These are phyloP conservation scores for Agriotes lineatus DNA, from an alignment of 2,888 invertebrate genomes.

Conservation along the genomic window DNA sequence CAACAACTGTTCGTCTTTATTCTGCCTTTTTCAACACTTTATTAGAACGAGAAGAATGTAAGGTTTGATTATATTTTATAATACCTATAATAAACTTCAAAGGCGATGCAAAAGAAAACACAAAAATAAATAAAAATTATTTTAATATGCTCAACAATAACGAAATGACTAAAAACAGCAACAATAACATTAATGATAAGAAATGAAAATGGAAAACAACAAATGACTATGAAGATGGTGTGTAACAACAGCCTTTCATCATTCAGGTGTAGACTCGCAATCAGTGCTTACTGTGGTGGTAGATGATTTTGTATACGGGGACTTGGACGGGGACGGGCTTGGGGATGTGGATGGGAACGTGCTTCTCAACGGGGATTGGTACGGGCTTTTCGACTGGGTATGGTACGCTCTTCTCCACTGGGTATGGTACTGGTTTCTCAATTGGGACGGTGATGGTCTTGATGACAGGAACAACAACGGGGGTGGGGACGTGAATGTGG, in stretches of 20 bases:
- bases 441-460: constrained; percentile 78
- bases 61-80: too few relatives aligned
- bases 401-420: constrained; percentile 75
- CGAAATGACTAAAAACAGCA: constrained; percentile 13
- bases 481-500: constrained; percentile 76
- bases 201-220: constrained; percentile 38
- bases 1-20: too few relatives aligned
- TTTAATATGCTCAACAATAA: constrained; percentile 22
- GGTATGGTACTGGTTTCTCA: constrained; percentile 80
- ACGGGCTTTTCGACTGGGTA: constrained; percentile 77
- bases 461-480: constrained; percentile 76
- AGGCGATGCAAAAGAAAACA: background rate
- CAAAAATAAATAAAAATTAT: constrained; percentile 6
- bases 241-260: constrained; percentile 41
- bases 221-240: constrained; percentile 42
- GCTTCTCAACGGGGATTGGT: constrained; percentile 77
- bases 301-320: constrained; percentile 79
- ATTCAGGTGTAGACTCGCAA: constrained; percentile 7
- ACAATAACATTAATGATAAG: constrained; percentile 32
- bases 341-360: constrained; percentile 76
- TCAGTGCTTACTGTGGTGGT: constrained; percentile 74
- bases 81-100: too few relatives aligned
- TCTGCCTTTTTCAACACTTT: too few relatives aligned
- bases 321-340: constrained; percentile 79
- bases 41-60: too few relatives aligned